Evolutionary conservation across 1,140 invertebrate genomes (phyloP), one percentile per base, ranked within the genome.

Genomic region (Harpegnathos saltator): DNA sequence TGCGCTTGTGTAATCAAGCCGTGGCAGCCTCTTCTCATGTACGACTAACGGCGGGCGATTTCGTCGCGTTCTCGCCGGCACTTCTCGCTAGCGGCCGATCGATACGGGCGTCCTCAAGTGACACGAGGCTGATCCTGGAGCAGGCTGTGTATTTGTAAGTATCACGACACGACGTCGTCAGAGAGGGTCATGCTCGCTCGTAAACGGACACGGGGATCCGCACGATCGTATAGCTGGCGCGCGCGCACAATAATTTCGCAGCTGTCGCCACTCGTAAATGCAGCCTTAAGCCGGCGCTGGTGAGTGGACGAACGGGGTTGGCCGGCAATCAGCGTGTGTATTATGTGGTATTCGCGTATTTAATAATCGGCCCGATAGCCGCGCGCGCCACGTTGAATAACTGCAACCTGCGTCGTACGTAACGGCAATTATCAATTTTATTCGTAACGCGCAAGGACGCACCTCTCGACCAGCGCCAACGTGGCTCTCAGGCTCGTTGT

Each of bases 271-370:
- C 11, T 54, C 38, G 33, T 44, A 44, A 74, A 61, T 61, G 38
- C 24, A 61, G 38, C 22, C 22, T 48, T 59, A 61, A 61, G 9
- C 56, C 4, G 66, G 52, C 50, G 19, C 15, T 44, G 52, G 54
- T 33, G 15, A 24, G 33, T 29, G 38, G 69, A 72, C 54, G 24
- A 72, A 56, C 33, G 33, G 59, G 14, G 54, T 44, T 44, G 19
- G 26, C 19, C n/a, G n/a, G 33, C 56, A 74, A 74, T 74, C 38
- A 74, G 38, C 33, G 17, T 44, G 17, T 26, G 66, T 69, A 69
- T 69, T 69, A 74, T 74, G 71, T 61, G 56, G 38, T n/a, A 61
- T 61, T 61, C 11, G 22, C 38, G 71, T 44, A 44, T 74, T 74
- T 74, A 74, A 74, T 74, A 74, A 74, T 74, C 56, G 56, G 15